A percentile compares a stretch with the other conserved stretches of the same genome.
These are phyloP conservation scores for Brachionus rotundiformis DNA, from an alignment of 1,140 invertebrate genomes.

Conservation along the genomic window DNA sequence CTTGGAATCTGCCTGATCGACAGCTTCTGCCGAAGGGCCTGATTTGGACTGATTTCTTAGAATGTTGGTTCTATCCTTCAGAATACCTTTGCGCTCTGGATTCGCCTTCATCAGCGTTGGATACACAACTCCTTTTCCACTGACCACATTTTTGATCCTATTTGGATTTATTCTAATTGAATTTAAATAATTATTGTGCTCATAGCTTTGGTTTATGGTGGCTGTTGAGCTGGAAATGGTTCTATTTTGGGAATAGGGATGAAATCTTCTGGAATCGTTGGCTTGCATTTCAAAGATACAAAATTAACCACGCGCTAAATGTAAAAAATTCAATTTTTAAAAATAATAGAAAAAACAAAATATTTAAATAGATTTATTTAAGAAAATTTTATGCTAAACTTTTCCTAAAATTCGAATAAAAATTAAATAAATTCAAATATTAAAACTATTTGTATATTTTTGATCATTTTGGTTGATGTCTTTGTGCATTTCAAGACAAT, in stretches of 20 bases:
- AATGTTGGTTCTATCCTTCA: not conserved
- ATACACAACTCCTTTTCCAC: not conserved
- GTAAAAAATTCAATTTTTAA: not conserved
- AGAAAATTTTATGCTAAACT: not conserved
- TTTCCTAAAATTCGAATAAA: not conserved
- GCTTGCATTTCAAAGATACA: constrained; percentile 1
- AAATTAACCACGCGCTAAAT: not conserved
- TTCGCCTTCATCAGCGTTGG: not conserved
- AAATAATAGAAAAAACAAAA: not conserved
- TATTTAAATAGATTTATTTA: not conserved
- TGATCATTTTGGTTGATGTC: not conserved
- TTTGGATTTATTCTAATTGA: not conserved
- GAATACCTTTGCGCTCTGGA: not conserved
- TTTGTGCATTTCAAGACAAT: not conserved
- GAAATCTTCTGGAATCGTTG: constrained; percentile 3
- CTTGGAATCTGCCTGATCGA: not conserved
- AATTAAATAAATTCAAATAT: not conserved
- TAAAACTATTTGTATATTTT: not conserved
- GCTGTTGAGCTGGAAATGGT: not conserved
- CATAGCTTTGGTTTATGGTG: not conserved
- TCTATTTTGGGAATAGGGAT: not conserved
- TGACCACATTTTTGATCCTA: no score
- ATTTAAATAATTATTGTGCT: constrained; percentile 15
- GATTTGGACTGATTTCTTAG: not conserved
- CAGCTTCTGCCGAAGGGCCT: not conserved